These are phyloP conservation scores for Dolichotis patagonum DNA, from an alignment of 2,113 vertebrate genomes.

Conservation along the genomic window DNA sequence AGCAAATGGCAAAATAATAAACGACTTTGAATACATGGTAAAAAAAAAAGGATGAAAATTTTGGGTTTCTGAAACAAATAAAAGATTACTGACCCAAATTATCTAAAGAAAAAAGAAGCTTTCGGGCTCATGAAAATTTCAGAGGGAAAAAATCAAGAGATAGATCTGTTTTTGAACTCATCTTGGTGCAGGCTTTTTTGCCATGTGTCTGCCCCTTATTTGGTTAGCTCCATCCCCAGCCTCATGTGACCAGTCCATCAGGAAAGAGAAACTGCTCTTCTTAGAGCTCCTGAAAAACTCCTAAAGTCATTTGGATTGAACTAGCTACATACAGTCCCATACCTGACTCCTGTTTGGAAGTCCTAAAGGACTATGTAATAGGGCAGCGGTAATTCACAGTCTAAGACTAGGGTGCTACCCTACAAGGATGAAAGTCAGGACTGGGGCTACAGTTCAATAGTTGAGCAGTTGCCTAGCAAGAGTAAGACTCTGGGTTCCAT, in stretches of 20 bases:
- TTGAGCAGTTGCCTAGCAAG: background rate
- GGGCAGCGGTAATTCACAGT: background rate
- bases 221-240: background rate
- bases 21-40: background rate
- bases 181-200: background rate
- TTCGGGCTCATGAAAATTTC: background rate
- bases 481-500: background rate
- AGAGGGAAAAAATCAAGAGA: background rate
- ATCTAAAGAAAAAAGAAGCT: background rate
- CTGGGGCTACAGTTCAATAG: background rate
- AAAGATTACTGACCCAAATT: conserved; percentile 17
- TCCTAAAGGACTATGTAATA: background rate
- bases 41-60: conserved; percentile 6
- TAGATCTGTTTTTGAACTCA: background rate
- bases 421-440: background rate
- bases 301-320: background rate
- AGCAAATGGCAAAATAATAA: conserved; percentile 22
- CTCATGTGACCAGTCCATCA: fast-evolving
- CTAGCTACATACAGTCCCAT: background rate
- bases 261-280: background rate
- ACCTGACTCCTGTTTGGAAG: background rate
- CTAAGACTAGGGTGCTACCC: background rate
- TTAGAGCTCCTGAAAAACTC: background rate
- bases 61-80: background rate
- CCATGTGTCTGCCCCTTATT: background rate